Conservation (phyloP, 2,113 vertebrate species). For the Strix aluco region DNA sequence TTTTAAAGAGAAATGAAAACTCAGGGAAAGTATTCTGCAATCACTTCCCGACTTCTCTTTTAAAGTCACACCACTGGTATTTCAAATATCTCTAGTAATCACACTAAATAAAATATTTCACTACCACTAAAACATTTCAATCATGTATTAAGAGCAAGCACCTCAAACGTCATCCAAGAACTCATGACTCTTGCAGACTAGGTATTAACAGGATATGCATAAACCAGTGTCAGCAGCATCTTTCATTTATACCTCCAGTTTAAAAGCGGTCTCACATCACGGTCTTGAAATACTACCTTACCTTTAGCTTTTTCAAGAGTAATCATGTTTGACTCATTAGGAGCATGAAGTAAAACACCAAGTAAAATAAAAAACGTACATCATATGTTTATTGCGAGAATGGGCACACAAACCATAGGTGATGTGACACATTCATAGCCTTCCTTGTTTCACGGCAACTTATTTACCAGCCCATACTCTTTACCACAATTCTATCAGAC, state of each 20-base stretch:
- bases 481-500: neutral
- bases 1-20: neutral
- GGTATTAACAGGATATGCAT: neutral
- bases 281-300: neutral
- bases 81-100: neutral
- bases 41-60: neutral
- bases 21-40: neutral
- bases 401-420: neutral
- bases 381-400: neutral
- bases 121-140: neutral
- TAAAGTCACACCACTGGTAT: neutral
- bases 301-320: neutral
- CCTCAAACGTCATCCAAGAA: neutral
- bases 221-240: neutral
- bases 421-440: neutral
- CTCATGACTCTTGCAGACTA: neutral
- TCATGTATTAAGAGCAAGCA: neutral
- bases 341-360: neutral
- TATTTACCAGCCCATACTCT: neutral
- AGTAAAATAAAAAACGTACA: neutral
- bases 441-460: neutral
- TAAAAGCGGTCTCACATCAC: neutral
- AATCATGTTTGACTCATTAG: neutral
- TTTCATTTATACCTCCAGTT: neutral
- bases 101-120: neutral